Evolutionary conservation across 2,888 invertebrate species (phyloP).

Genomic region (Tipula unca): DNA sequence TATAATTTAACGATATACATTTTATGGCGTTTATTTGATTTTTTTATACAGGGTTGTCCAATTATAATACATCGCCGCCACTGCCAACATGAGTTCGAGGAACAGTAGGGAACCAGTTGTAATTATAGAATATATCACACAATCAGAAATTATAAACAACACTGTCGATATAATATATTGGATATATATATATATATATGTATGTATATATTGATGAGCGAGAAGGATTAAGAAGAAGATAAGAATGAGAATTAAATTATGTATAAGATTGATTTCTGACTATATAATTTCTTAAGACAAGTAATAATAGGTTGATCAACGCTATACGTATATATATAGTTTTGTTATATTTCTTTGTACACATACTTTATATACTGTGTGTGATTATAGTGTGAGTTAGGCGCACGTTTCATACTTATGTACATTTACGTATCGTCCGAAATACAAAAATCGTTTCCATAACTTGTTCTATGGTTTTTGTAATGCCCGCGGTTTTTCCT

Average conservation of each 20-base stretch:
- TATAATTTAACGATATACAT: background rate
- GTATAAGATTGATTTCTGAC: background rate
- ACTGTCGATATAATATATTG: background rate
- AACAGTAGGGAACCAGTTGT: background rate
- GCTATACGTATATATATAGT: no score
- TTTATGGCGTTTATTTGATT: background rate
- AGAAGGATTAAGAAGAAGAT: background rate
- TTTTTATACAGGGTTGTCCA: background rate
- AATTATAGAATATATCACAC: background rate
- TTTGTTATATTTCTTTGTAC: background rate
- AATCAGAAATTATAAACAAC: background rate
- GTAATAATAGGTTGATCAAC: conserved; percentile 2
- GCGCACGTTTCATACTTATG: background rate
- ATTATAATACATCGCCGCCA: background rate
- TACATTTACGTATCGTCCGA: background rate
- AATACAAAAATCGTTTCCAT: background rate
- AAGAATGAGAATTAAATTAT: background rate
- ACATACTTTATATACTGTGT: background rate
- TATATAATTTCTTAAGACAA: background rate
- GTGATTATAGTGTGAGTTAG: background rate
- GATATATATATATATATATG: no score
- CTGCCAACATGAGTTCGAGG: background rate
- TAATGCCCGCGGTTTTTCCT: background rate
- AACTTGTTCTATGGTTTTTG: background rate
- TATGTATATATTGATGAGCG: background rate